These are phyloP conservation scores for Antennarius striatus DNA, from an alignment of 2,113 vertebrate genomes.

Conservation along the genomic window DNA sequence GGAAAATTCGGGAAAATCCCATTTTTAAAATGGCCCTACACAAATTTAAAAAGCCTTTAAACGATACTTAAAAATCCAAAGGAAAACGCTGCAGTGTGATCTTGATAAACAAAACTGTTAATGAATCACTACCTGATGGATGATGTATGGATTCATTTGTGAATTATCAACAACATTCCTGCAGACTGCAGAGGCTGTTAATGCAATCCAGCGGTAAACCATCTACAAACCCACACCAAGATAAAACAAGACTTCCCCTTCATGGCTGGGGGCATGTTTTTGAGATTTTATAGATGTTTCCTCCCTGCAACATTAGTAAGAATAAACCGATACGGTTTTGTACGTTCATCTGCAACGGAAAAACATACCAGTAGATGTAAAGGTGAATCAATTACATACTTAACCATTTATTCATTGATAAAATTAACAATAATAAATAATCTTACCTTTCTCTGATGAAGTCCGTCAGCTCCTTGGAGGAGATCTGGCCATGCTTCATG, in stretches of 20 bases:
- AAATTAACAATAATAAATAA: neutral
- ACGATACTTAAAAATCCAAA: too few species aligned
- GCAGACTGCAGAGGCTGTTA: neutral
- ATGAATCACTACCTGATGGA: neutral
- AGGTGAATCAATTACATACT: too few species aligned
- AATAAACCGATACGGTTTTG: neutral
- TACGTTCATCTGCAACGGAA: too few species aligned
- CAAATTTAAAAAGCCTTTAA: too few species aligned
- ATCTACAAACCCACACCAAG: too few species aligned
- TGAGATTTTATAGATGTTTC: too few species aligned
- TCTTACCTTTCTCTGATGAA: constrained; percentile 97
- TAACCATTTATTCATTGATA: neutral
- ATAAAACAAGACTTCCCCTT: too few species aligned
- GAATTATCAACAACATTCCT: neutral
- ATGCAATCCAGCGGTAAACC: neutral
- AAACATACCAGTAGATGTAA: too few species aligned
- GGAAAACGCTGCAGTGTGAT: too few species aligned
- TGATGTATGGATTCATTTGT: neutral
- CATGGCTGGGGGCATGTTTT: too few species aligned
- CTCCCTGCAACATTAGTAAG: neutral
- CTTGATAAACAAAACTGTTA: neutral
- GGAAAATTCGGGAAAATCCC: too few species aligned
- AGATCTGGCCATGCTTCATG: constrained; percentile 97
- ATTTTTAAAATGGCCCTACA: too few species aligned
- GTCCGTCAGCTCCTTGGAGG: constrained; percentile 95